Percentiles rank a stretch among this genome's conserved stretches.
Conservation (phyloP, 2,113 vertebrate species). For the Etheostoma cragini region DNA sequence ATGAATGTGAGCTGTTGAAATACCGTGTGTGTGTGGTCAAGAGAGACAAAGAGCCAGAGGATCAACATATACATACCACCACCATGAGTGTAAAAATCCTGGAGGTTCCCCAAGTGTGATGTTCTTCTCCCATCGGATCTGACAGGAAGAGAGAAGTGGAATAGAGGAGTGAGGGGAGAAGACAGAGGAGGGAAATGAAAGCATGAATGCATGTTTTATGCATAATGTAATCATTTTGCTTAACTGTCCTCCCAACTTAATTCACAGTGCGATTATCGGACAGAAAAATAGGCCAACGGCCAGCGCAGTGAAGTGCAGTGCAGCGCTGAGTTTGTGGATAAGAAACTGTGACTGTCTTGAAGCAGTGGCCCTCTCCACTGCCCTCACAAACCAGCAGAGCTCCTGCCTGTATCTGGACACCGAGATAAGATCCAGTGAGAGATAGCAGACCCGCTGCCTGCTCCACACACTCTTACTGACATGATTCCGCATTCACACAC, state of each 20-base stretch:
- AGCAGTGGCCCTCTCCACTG: constrained; percentile 61
- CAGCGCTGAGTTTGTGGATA: constrained; percentile 56
- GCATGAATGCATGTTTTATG: constrained; percentile 74
- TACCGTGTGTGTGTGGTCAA: constrained; percentile 32
- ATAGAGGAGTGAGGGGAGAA: constrained; percentile 17
- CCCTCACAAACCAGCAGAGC: constrained; percentile 66
- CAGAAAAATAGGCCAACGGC: constrained; percentile 47
- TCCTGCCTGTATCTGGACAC: constrained; percentile 73
- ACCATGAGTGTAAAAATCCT: constrained; percentile 86
- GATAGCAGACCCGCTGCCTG: constrained; percentile 63
- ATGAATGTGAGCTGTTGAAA: constrained; percentile 47
- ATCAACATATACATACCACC: constrained; percentile 80
- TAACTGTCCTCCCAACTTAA: constrained; percentile 58
- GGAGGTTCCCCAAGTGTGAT: constrained; percentile 86
- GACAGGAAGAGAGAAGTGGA: constrained; percentile 29
- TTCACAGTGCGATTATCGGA: constrained; percentile 36
- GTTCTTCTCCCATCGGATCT: constrained; percentile 88
- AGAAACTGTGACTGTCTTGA: constrained; percentile 64
- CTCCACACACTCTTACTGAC: constrained; percentile 57
- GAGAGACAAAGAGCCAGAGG: constrained; percentile 6
- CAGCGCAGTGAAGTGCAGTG: constrained; percentile 40
- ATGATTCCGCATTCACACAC: constrained; percentile 42
- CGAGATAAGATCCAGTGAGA: constrained; percentile 72
- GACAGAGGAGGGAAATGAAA: constrained; percentile 53
- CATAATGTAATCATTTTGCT: constrained; percentile 71